Conservation (phyloP, 2,888 invertebrate species). For the Busseola fusca region DNA sequence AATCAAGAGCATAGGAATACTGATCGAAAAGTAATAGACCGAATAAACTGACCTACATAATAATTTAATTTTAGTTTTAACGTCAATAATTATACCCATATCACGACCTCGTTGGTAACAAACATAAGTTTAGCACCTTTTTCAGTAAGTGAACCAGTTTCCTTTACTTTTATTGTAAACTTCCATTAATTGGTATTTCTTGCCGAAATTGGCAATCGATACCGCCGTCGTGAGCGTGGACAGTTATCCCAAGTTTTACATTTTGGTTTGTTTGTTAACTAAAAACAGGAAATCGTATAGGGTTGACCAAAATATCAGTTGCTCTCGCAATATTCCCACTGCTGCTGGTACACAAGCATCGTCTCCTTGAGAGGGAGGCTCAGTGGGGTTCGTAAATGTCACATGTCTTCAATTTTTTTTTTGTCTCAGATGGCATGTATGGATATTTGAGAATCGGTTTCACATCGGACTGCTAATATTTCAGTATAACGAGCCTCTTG, state of each 20-base stretch:
- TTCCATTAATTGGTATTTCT: constrained; percentile 51
- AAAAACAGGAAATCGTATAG: constrained; percentile 55
- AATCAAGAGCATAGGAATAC: background rate
- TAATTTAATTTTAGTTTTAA: background rate
- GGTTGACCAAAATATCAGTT: constrained; percentile 44
- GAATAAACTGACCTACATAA: background rate
- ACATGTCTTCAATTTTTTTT: background rate
- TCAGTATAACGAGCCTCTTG: background rate
- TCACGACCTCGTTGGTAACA: constrained; percentile 22
- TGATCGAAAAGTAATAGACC: background rate
- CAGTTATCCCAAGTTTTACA: constrained; percentile 57
- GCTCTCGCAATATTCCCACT: background rate
- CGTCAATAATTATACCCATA: background rate
- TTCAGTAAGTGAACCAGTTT: constrained; percentile 42
- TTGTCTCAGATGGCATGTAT: background rate
- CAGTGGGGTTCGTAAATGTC: background rate
- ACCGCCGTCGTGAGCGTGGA: constrained; percentile 51
- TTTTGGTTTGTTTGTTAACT: constrained; percentile 55
- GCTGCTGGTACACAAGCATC: background rate
- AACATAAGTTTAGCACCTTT: constrained; percentile 30
- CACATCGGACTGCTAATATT: background rate
- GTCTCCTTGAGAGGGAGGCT: background rate
- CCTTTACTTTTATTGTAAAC: constrained; percentile 40
- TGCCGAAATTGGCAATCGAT: constrained; percentile 44
- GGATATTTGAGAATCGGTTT: background rate